Base-by-base conservation (phyloP, 2,888 invertebrate genomes). In the Stenoptilia bipunctidactyla region DNA sequence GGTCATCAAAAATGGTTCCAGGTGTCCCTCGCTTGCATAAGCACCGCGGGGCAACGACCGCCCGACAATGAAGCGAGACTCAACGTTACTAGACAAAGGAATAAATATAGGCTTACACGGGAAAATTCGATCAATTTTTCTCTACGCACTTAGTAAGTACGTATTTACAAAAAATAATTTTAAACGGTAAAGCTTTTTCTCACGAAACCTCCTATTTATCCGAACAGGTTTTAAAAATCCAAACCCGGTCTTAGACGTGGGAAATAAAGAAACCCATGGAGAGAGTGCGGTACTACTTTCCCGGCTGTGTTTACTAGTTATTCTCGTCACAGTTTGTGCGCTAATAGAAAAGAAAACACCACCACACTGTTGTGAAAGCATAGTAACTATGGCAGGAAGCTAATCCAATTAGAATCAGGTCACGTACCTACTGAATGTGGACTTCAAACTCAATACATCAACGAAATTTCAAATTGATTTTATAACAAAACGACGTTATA, bases 341-440 rank as follows among this genome's bases (percentile, higher is more conserved):
- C n/a, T 30, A 10, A 30, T 30, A 30, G 8, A 43, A 39, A 41
- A 40, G 40, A 36, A 39, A 27, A 40, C 36, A 27, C 40, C 35
- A 35, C n/a, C n/a, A n/a, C 36, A 35, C 36, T 15, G 30, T 40
- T 15, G 40, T 33, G 30, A 30, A 30, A 30, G 15, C 13, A 33
- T 30, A 30, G 39, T 34, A 36, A 30, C n/a, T 9, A 33, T 15
- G 40, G 39, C 46, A 43, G 59, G 62, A 62, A 59, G 57, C 51
- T 56, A 58, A 62, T 58, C 52, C 56, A 56, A 65, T 67, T 64
- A 60, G 53, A 61, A 59, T 42, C 62, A 44, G 50, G 48, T 56
- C 61, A 60, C 64, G 60, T 53, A 39, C 15, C 20, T 3, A 20
- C 3, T 8, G 20, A 20, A 20, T 20, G 20, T 8, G 20, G 8